phyloP scores from a whole-genome alignment of 2,797 vertebrate species.

The Choloepus didactylus region DNA sequence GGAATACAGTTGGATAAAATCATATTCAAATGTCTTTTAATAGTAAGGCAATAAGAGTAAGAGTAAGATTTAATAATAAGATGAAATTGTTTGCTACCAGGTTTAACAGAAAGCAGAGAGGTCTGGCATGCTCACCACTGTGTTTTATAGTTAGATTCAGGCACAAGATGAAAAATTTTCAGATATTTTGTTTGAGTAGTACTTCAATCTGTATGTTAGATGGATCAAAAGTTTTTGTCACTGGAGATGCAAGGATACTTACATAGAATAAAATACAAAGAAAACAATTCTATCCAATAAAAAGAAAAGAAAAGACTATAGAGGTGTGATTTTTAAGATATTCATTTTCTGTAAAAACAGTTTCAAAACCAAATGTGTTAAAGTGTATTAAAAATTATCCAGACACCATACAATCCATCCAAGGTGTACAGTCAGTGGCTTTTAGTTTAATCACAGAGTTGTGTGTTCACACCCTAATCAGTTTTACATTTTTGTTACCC shows the following conservation, averaged over 20 bases:
- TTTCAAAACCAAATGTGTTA: neutral
- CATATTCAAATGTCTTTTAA: slow-evolving; percentile 8
- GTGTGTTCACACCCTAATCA: no score
- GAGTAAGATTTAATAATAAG: neutral
- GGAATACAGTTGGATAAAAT: neutral
- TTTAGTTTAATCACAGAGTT: no score
- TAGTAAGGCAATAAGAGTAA: neutral
- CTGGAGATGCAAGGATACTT: neutral
- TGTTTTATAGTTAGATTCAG: neutral
- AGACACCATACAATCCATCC: no score
- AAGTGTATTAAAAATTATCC: neutral
- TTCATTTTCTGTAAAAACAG: neutral
- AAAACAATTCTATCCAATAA: neutral
- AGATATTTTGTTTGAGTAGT: neutral
- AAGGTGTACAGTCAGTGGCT: no score
- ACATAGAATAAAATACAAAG: neutral
- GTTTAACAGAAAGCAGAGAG: neutral
- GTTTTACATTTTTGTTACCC: no score
- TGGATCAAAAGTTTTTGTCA: neutral
- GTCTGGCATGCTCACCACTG: neutral
- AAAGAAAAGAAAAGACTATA: slow-evolving; percentile 54
- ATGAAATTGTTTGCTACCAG: neutral
- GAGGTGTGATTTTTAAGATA: slow-evolving; percentile 25
- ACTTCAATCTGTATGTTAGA: neutral
- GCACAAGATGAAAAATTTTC: neutral